Percentiles rank a stretch among this genome's conserved stretches.
Evolutionary conservation across 1,140 invertebrate species (phyloP).

Genomic region (Danaus melanippus): DNA sequence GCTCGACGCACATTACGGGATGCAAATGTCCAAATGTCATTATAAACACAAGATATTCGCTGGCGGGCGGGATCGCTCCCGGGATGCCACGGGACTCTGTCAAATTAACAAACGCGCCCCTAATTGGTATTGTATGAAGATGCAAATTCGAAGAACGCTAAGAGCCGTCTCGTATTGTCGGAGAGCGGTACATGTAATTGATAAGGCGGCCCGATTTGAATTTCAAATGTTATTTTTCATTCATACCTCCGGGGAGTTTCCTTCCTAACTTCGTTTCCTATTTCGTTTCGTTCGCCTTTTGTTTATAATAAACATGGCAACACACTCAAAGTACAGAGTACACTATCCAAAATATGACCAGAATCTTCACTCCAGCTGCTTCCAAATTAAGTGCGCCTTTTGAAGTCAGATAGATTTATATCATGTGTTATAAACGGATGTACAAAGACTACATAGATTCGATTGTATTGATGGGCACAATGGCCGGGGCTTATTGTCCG

Average conservation of each 20-base stretch:
- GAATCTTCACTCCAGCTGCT: too few species aligned
- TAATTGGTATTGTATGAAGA: slow-evolving; percentile 63
- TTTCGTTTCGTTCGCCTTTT: slow-evolving; percentile 19
- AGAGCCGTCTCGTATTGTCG: slow-evolving; percentile 49
- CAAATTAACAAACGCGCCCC: slow-evolving; percentile 47
- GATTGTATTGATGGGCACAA: slow-evolving; percentile 23
- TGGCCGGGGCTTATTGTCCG: slow-evolving; percentile 10
- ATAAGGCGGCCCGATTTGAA: slow-evolving; percentile 56
- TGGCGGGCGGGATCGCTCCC: slow-evolving; percentile 35
- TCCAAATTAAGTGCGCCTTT: too few species aligned
- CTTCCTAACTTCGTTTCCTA: slow-evolving; percentile 21
- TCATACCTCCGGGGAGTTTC: slow-evolving; percentile 43
- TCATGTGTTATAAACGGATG: neutral
- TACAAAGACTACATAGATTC: slow-evolving; percentile 16
- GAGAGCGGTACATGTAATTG: slow-evolving; percentile 54
- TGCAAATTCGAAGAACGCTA: slow-evolving; percentile 56
- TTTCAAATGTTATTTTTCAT: slow-evolving; percentile 57
- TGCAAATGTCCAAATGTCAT: slow-evolving; percentile 45
- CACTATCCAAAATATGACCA: too few species aligned
- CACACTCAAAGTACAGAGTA: too few species aligned
- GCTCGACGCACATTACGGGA: slow-evolving; percentile 42
- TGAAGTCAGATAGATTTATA: neutral
- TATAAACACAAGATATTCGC: slow-evolving; percentile 33
- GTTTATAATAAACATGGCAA: slow-evolving; percentile 2
- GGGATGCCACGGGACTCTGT: slow-evolving; percentile 35